Evolutionary conservation across 2,888 invertebrate species (phyloP), one percentile per base, ranked within the genome.

Genomic region (Bibio marci): DNA sequence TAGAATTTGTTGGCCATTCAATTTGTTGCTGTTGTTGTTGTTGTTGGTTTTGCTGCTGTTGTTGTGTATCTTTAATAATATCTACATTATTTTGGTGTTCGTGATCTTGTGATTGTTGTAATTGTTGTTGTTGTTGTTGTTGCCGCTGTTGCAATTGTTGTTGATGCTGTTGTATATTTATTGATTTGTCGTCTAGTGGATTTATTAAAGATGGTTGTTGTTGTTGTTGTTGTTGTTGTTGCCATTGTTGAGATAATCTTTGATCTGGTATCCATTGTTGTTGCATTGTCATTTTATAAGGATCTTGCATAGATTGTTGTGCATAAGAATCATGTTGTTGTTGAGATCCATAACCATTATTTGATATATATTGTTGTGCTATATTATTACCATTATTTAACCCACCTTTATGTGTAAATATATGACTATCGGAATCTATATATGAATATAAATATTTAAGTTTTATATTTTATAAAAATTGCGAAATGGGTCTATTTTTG

Each of bases 331-430:
- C 54, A 15, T 52, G 50, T 43, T 53, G 53, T 36, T n/a, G 35
- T n/a, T 10, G 18, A 42, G 55, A 40, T 26, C 50, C 50, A 35
- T 54, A 56, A 38, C 44, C 48, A 38, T 47, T 39, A 11, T 40
- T 41, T 10, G 35, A 11, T 3, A 38, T 17, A 38, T 48, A 43
- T 36, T 41, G 44, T 18, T 36, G 34, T 10, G 30, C 37, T 17
- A 49, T 46, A 27, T 49, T 51, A 12, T 33, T 41, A 49, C 68
- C 66, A 48, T 77, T 58, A 50, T 68, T 69, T 51, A 77, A 59
- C 39, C 76, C 76, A 49, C 66, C 75, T 62, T 76, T 78, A 63
- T 78, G 78, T 55, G 71, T 78, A 62, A 79, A 79, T 53, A 76
- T 77, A 54, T 72, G 77, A 49, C 75, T 73, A 45, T 64, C 65